Base-by-base conservation (phyloP, 2,113 vertebrate species). In the Alligator sinensis region DNA sequence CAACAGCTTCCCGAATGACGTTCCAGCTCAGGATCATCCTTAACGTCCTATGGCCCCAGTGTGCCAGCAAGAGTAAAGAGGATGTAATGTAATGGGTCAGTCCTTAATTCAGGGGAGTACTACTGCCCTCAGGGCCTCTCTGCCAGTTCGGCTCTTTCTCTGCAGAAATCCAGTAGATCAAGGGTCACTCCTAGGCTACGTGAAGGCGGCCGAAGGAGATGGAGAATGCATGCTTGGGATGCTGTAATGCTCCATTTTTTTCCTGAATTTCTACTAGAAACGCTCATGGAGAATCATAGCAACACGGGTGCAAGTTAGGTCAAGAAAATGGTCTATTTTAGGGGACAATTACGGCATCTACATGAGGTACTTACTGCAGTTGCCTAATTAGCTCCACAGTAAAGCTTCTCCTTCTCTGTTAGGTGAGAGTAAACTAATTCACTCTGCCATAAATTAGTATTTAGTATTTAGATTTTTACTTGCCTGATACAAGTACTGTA, bases 1-100 rank as follows among this genome's bases (percentile, higher is more conserved):
- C 27, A 80, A 68, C 30, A 64, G 22, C 11, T 10, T 11, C 17
- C 60, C 78, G 0, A 70, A 0, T 59, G 19, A 62, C 82, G 6
- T 5, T 70, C 64, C 77, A 72, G 61, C 54, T 54, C 62, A 10
- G 9, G 34, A 21, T 19, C 19, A 13, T 21, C 3, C 5, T 47
- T 34, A 74, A 34, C 24, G 70, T 74, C 30, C 12, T 38, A 24
- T 11, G 21, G 38, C 30, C 11, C 18, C 5, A 47, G 38, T 18
- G 68, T 38, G 60, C 12, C 68, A 38, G 68, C 68, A 38, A 72
- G 30, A 34, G 19, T 72, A 38, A 21, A 72, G 68, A 38, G 38
- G 22, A 72, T 34, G 66, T 70, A 17, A 34, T 34, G 17, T 70
- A 70, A 30, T 47, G 66, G 10, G 18, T 70, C 30, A 70, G 66